These are phyloP conservation scores for Limnephilus marmoratus DNA, from an alignment of 2,888 invertebrate species.

Conservation along the genomic window DNA sequence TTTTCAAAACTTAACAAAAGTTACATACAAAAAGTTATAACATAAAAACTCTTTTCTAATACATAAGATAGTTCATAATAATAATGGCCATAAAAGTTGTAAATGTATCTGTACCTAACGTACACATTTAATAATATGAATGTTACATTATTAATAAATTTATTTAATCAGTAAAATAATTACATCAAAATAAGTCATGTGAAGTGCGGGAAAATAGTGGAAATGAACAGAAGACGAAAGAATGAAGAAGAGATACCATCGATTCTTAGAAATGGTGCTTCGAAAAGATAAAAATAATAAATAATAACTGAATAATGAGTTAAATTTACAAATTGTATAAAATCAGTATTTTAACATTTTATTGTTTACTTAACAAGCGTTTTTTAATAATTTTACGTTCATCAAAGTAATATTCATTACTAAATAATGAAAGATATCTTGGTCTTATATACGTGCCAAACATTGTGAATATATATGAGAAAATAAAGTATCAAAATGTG, in stretches of 20 bases:
- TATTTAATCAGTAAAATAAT: conserved; percentile 54
- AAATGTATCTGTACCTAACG: conserved; percentile 58
- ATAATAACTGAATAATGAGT: conserved; percentile 49
- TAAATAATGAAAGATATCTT: conserved; percentile 47
- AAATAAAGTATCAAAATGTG: conserved; percentile 45
- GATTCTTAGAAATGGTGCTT: conserved; percentile 44
- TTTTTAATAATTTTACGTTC: conserved; percentile 41
- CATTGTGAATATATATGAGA: conserved; percentile 57
- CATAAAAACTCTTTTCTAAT: conserved; percentile 47
- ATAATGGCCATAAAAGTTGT: conserved; percentile 65
- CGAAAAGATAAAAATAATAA: conserved; percentile 40
- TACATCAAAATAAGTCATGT: conserved; percentile 6
- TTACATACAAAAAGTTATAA: conserved; percentile 24
- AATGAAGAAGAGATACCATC: background rate
- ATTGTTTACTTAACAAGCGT: conserved; percentile 44
- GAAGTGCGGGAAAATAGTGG: conserved; percentile 29
- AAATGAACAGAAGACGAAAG: background rate
- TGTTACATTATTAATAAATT: conserved; percentile 57
- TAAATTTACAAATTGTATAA: conserved; percentile 27
- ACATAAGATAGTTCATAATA: conserved; percentile 55
- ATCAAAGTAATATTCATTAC: conserved; percentile 43
- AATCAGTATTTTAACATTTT: conserved; percentile 53
- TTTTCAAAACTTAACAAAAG: conserved; percentile 39
- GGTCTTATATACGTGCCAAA: conserved; percentile 66
- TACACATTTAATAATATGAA: conserved; percentile 56